phyloP scores from a whole-genome alignment of 2,113 vertebrate species.

The Menura novaehollandiae region DNA sequence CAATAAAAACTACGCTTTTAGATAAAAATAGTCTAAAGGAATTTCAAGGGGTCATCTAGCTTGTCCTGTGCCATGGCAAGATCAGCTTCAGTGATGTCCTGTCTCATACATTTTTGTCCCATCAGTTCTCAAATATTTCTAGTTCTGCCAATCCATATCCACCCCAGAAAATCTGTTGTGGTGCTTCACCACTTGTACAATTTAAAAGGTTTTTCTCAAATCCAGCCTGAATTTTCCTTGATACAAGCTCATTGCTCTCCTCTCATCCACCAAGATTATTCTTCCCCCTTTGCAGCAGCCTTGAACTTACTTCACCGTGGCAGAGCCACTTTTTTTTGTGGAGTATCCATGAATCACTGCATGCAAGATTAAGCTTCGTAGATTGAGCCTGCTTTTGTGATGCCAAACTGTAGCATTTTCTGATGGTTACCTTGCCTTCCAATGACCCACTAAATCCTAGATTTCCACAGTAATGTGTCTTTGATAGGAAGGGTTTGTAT shows the following conservation, averaged over 20 bases:
- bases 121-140: not conserved
- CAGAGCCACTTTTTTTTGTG: not conserved
- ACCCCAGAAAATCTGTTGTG: not conserved
- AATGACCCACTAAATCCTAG: not conserved
- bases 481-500: not conserved
- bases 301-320: not conserved
- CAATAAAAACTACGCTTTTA: not conserved
- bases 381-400: not conserved
- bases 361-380: not conserved
- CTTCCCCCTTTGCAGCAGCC: not conserved
- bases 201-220: conserved; percentile 11
- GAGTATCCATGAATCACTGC: not conserved
- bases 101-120: not conserved
- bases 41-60: not conserved
- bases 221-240: not conserved
- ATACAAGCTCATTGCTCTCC: not conserved
- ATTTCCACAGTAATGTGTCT: not conserved
- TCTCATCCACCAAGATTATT: not conserved
- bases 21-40: not conserved
- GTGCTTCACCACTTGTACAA: not conserved
- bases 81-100: not conserved
- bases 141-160: not conserved
- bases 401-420: not conserved
- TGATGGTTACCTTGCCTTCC: not conserved
- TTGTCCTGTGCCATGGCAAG: not conserved